Evolutionary conservation across 2,888 invertebrate genomes (phyloP).

Genomic region (Monopis laevigella): DNA sequence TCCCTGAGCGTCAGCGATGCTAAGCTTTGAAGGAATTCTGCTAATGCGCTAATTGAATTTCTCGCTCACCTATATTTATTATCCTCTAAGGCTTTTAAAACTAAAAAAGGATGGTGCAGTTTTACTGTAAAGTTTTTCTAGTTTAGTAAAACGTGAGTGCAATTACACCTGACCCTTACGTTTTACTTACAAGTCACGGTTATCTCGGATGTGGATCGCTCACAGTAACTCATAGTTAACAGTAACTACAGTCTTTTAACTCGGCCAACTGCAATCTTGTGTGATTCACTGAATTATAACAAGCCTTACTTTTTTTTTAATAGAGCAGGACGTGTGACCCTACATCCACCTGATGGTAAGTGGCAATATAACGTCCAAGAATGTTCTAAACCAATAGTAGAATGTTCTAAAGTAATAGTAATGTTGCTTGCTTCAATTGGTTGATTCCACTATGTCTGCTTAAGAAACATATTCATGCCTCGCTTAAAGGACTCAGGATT

Average conservation of each 20-base stretch:
- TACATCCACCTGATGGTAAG: too few relatives aligned
- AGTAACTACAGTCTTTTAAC: conserved; percentile 7
- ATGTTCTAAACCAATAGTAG: too few relatives aligned
- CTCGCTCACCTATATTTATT: too few relatives aligned
- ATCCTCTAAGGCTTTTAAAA: too few relatives aligned
- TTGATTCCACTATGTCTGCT: too few relatives aligned
- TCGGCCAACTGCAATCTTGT: conserved; percentile 2
- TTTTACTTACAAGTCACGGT: conserved; percentile 7
- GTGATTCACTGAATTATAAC: conserved; percentile 11
- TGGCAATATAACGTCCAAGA: too few relatives aligned
- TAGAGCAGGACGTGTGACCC: not conserved
- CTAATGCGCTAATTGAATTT: conserved; percentile 24
- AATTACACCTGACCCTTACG: conserved; percentile 7
- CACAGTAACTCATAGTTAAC: conserved; percentile 10
- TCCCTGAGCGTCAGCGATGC: conserved; percentile 31
- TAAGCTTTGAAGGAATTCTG: conserved; percentile 23
- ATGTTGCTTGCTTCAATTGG: too few relatives aligned
- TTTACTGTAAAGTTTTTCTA: too few relatives aligned
- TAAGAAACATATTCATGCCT: too few relatives aligned
- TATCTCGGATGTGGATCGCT: conserved; percentile 1
- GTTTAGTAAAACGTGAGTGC: conserved; percentile 8
- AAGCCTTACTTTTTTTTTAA: not conserved
- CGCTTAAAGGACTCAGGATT: too few relatives aligned
- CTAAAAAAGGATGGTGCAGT: too few relatives aligned
- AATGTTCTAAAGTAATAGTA: too few relatives aligned